Percentiles rank a stretch among this genome's conserved stretches.
Conservation (phyloP, 2,888 invertebrate genomes). For the Octodonta nipae region DNA sequence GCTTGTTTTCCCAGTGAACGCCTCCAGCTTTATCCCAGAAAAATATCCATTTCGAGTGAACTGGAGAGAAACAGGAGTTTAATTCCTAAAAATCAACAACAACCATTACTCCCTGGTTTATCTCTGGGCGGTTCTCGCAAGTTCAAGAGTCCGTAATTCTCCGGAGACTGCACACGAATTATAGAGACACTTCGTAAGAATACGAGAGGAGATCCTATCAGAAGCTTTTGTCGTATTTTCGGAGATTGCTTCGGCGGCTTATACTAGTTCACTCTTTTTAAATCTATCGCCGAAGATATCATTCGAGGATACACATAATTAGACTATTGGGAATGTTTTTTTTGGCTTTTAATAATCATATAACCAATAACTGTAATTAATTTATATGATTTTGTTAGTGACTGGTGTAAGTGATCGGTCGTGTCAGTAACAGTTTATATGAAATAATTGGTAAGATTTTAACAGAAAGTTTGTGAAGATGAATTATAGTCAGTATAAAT, state of each 20-base stretch:
- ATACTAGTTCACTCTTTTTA: constrained; percentile 1
- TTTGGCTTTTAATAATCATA: too few species aligned
- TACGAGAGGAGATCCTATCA: constrained; percentile 1
- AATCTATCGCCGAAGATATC: neutral
- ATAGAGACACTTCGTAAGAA: constrained; percentile 1
- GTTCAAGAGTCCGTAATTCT: constrained; percentile 2
- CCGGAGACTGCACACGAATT: neutral
- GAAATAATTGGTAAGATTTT: too few species aligned
- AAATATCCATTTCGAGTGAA: too few species aligned
- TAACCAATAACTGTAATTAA: too few species aligned
- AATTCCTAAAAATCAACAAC: constrained; percentile 1
- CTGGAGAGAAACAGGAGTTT: neutral
- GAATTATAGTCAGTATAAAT: too few species aligned
- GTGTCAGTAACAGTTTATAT: too few species aligned
- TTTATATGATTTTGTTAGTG: too few species aligned
- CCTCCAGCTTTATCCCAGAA: too few species aligned
- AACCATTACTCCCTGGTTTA: constrained; percentile 1
- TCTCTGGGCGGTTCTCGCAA: neutral
- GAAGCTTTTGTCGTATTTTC: constrained; percentile 1
- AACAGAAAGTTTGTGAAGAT: too few species aligned
- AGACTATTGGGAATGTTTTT: neutral
- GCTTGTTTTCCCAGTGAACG: too few species aligned
- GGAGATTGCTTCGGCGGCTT: constrained; percentile 1
- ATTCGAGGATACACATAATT: too few species aligned
- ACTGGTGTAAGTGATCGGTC: too few species aligned